These are phyloP conservation scores for Antheraea pernyi DNA, from an alignment of 1,140 invertebrate species.

Conservation along the genomic window DNA sequence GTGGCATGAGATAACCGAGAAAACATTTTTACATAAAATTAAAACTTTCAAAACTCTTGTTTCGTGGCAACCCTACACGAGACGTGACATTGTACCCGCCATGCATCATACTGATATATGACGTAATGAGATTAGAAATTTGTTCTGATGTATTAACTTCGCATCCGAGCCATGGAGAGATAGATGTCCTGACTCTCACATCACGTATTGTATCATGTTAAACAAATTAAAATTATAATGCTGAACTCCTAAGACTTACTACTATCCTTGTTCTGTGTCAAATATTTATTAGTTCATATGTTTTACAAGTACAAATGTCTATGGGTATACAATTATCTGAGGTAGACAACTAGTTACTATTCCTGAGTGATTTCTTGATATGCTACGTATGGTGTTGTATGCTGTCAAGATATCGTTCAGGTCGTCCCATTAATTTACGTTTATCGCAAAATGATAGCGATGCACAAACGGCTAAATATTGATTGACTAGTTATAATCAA, in stretches of 20 bases:
- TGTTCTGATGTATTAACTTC: slow-evolving; percentile 4
- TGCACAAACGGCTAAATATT: too few relatives aligned
- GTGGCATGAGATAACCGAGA: background rate
- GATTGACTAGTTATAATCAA: too few relatives aligned
- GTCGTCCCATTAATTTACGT: too few relatives aligned
- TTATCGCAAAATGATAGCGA: too few relatives aligned
- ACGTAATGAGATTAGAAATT: slow-evolving; percentile 26
- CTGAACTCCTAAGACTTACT: background rate
- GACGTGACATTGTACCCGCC: slow-evolving; percentile 19
- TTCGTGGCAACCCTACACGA: background rate
- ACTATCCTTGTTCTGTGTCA: too few relatives aligned
- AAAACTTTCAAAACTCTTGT: background rate
- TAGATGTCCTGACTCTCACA: background rate
- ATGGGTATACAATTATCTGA: too few relatives aligned
- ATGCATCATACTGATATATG: slow-evolving; percentile 26
- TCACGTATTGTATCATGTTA: background rate
- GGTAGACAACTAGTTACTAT: too few relatives aligned
- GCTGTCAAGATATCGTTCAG: too few relatives aligned
- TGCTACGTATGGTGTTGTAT: too few relatives aligned
- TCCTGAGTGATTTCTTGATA: too few relatives aligned
- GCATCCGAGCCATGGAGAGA: background rate
- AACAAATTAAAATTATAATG: background rate
- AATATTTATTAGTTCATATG: too few relatives aligned
- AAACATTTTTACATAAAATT: background rate
- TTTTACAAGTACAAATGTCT: too few relatives aligned